These are phyloP conservation scores for Perizoma affinitatum DNA, from an alignment of 2,888 invertebrate species.

Conservation along the genomic window DNA sequence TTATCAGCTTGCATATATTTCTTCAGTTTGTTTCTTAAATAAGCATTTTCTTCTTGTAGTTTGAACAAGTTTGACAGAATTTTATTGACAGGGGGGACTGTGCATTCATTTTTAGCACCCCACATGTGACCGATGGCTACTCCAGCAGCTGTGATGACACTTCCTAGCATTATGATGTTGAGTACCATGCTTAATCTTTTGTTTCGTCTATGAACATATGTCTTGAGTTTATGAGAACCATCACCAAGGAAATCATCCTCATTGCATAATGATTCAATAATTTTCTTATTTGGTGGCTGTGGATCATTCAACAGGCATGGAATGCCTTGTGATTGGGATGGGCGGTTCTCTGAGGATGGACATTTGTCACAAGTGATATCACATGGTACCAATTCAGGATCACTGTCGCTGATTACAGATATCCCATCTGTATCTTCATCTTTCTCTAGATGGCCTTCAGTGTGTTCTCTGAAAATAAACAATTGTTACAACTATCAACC, in stretches of 20 bases:
- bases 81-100: constrained; percentile 70
- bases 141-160: constrained; percentile 78
- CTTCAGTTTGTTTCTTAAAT: constrained; percentile 69
- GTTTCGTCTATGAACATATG: constrained; percentile 78
- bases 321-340: constrained; percentile 42
- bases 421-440: constrained; percentile 82
- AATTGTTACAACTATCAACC: no score
- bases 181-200: constrained; percentile 76
- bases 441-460: constrained; percentile 58
- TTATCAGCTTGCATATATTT: constrained; percentile 62
- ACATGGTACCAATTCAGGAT: constrained; percentile 64
- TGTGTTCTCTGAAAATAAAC: constrained; percentile 46
- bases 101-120: constrained; percentile 77
- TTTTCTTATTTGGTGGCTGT: constrained; percentile 27
- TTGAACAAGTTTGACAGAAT: constrained; percentile 77
- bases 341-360: constrained; percentile 49
- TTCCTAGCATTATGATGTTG: constrained; percentile 76
- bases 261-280: constrained; percentile 51
- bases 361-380: constrained; percentile 52
- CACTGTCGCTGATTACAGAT: constrained; percentile 80
- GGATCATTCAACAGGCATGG: constrained; percentile 11
- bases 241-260: constrained; percentile 66
- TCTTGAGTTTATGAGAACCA: constrained; percentile 65
- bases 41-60: constrained; percentile 78
- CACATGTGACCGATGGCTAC: constrained; percentile 81